These are phyloP conservation scores for Netelia virgata DNA, from an alignment of 2,888 invertebrate genomes.

Conservation along the genomic window DNA sequence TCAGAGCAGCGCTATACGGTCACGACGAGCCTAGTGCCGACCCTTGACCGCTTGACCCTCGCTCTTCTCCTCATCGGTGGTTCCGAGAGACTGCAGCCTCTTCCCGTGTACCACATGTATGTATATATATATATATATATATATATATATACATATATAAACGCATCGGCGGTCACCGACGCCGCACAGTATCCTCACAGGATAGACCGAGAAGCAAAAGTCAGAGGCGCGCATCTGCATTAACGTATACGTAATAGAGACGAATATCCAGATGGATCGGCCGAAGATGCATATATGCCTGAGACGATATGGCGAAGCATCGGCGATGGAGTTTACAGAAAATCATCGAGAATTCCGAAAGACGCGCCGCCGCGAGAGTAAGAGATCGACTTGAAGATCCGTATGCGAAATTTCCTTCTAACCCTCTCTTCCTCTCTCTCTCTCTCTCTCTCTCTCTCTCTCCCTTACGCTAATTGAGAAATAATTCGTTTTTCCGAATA, in stretches of 20 bases:
- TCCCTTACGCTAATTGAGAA: conserved; percentile 68
- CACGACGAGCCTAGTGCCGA: conserved; percentile 67
- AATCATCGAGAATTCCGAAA: conserved; percentile 21
- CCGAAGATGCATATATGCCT: neutral
- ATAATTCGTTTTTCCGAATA: conserved; percentile 69
- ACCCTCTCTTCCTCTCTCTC: neutral
- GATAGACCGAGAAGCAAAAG: conserved; percentile 1
- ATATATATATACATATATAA: neutral
- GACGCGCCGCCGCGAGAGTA: conserved; percentile 19
- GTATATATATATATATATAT: conserved; percentile 20
- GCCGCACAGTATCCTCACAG: conserved; percentile 15
- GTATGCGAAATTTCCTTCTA: conserved; percentile 48
- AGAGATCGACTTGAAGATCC: conserved; percentile 23
- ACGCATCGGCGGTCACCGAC: conserved; percentile 66
- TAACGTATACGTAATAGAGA: conserved; percentile 3
- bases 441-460: neutral
- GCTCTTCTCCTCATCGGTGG: conserved; percentile 60
- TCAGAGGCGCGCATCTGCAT: conserved; percentile 19
- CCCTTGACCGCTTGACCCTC: conserved; percentile 68
- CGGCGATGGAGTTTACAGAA: conserved; percentile 17
- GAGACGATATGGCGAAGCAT: conserved; percentile 16
- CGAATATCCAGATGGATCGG: conserved; percentile 34
- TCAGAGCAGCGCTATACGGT: conserved; percentile 59
- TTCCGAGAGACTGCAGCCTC: conserved; percentile 58
- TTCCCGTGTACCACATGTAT: conserved; percentile 51